phyloP scores from a whole-genome alignment of 2,888 invertebrate species.

The Esperia sulphurella region DNA sequence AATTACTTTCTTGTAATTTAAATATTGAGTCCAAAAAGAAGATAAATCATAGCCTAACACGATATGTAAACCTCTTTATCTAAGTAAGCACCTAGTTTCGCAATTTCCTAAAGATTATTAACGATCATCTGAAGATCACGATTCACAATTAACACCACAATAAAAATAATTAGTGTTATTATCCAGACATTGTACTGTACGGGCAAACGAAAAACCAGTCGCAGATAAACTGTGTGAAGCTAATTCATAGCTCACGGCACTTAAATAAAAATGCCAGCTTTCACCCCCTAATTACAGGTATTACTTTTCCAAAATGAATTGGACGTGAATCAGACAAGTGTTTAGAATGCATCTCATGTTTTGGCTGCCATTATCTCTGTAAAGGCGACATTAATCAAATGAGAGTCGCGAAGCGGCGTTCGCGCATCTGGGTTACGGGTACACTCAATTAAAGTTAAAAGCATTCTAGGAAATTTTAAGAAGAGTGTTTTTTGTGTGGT shows the following conservation, averaged over 20 bases:
- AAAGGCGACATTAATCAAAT: constrained; percentile 41
- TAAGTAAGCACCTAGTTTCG: no score
- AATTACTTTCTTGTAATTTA: no score
- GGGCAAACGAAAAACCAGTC: constrained; percentile 27
- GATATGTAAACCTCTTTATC: no score
- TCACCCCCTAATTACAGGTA: constrained; percentile 63
- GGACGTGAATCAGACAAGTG: constrained; percentile 45
- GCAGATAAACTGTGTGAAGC: constrained; percentile 39
- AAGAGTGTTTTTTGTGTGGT: no score
- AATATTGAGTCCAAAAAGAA: no score
- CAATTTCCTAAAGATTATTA: neutral
- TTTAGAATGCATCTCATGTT: constrained; percentile 29
- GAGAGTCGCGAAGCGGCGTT: constrained; percentile 7
- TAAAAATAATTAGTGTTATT: constrained; percentile 20
- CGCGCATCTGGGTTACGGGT: constrained; percentile 10
- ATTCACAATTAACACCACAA: neutral
- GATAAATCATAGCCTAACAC: no score
- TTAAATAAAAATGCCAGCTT: constrained; percentile 43
- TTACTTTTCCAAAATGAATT: constrained; percentile 37
- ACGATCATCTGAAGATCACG: constrained; percentile 1
- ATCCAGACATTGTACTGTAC: constrained; percentile 14
- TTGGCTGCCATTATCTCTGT: constrained; percentile 30
- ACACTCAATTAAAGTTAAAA: neutral
- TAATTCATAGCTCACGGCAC: constrained; percentile 43
- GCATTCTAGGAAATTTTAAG: neutral